phyloP scores from a whole-genome alignment of 2,113 vertebrate genomes.

The Ctenodactylus gundi region DNA sequence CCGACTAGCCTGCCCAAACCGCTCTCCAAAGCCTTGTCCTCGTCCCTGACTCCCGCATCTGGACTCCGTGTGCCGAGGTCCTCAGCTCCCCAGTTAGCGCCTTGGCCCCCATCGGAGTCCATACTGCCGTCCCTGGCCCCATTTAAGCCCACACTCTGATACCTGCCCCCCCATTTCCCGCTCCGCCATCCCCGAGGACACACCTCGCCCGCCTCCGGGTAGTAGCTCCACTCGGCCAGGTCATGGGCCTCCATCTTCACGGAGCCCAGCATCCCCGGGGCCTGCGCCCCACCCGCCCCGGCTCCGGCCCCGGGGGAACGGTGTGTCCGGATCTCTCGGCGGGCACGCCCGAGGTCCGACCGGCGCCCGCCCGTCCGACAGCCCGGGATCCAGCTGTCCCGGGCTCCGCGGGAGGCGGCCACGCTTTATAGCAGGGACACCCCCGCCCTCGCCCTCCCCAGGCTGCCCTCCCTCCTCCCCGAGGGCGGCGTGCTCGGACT shows the following conservation, averaged over 20 bases:
- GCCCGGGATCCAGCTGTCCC: constrained; percentile 58
- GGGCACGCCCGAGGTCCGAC: not conserved
- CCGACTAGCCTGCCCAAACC: not conserved
- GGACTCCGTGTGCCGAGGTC: not conserved
- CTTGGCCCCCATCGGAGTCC: not conserved
- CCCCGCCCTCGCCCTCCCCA: constrained; percentile 52
- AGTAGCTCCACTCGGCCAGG: constrained; percentile 79
- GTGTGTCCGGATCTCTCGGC: constrained; percentile 22
- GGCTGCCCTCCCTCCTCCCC: constrained; percentile 67
- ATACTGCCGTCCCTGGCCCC: not conserved
- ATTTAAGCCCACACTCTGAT: not conserved
- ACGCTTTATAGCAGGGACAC: constrained; percentile 76
- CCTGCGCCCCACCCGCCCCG: constrained; percentile 62
- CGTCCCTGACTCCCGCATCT: not conserved
- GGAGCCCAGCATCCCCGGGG: constrained; percentile 79
- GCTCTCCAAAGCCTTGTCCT: not conserved
- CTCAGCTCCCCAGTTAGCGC: not conserved
- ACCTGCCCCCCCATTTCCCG: not conserved
- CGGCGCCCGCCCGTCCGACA: constrained; percentile 38
- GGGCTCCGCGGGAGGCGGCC: constrained; percentile 66
- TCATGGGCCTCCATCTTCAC: constrained; percentile 80
- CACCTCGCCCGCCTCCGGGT: constrained; percentile 78
- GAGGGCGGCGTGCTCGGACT: constrained; percentile 42
- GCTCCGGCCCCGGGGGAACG: constrained; percentile 55
- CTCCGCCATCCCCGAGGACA: constrained; percentile 69